Evolutionary conservation across 2,888 invertebrate species (phyloP).

Genomic region (Xanthorhoe designata): DNA sequence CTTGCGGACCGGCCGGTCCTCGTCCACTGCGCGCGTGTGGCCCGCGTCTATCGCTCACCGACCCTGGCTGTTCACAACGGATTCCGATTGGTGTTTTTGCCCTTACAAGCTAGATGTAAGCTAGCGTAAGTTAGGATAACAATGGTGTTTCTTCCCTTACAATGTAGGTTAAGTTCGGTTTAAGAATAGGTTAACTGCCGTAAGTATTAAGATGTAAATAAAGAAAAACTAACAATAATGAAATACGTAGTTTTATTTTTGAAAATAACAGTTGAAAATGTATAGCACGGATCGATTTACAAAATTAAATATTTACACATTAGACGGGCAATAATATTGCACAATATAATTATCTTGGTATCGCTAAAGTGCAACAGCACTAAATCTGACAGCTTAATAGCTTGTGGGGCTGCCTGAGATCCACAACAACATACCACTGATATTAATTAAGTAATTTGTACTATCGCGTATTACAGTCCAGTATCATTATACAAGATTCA

Average conservation of each 20-base stretch:
- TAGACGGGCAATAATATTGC: conserved; percentile 9
- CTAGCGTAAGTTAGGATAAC: neutral
- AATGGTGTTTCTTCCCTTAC: conserved; percentile 9
- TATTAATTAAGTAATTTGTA: conserved; percentile 18
- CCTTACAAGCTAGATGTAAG: conserved; percentile 2
- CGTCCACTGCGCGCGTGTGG: conserved; percentile 9
- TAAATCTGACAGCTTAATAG: neutral
- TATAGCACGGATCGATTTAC: conserved; percentile 8
- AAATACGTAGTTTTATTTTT: conserved; percentile 24
- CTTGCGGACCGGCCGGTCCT: neutral
- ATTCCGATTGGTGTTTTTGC: conserved; percentile 10
- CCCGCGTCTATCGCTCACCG: conserved; percentile 10
- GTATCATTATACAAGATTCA: conserved; percentile 5
- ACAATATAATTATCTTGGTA: neutral
- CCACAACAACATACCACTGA: neutral
- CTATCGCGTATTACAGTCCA: conserved; percentile 19
- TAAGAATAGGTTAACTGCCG: conserved; percentile 5
- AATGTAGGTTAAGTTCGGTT: conserved; percentile 3
- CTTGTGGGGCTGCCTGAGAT: neutral
- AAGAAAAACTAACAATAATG: conserved; percentile 29
- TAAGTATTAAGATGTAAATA: conserved; percentile 27
- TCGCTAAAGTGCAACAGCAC: too few relatives aligned
- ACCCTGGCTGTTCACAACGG: conserved; percentile 19
- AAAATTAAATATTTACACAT: conserved; percentile 21
- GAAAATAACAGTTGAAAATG: neutral